Base-by-base conservation (phyloP, 2,888 invertebrate species). In the Leptinotarsa juncta region DNA sequence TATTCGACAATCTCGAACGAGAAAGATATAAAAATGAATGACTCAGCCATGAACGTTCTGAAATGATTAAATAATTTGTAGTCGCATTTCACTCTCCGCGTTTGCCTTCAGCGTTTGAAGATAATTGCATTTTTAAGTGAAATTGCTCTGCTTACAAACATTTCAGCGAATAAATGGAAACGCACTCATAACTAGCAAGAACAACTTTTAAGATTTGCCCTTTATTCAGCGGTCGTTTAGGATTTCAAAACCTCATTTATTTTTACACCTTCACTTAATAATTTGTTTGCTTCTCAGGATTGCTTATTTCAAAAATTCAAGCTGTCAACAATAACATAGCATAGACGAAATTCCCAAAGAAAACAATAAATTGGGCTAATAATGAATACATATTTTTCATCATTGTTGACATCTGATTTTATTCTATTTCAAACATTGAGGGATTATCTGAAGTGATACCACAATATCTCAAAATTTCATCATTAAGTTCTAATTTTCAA, bases 121-220 rank as follows among this genome's bases (percentile, higher is more conserved):
- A 7, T 62, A 62, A 62, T 42, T 62, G 62, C 15, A n/a, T 62
- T 62, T 62, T 62, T 42, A n/a, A 62, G 26, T 14, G 32, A 16
- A 62, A 62, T 62, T 62, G n/a, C n/a, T 62, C 32, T 62, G 62
- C n/a, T 62, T 32, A 62, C 62, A 16, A 62, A 62, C 42, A 62
- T 62, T 62, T 62, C 62, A 42, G n/a, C 42, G 32, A 62, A 32
- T 62, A n/a, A 62, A 62, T 42, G 62, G 12, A 62, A 62, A 62
- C 10, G 62, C 18, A 16, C 12, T 42, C n/a, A 12, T 62, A 42
- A 60, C 60, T 23, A 15, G 42, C 42, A 42, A 42, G 42, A 42
- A 42, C 10, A 42, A 53, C 53, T 53, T 53, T 53, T 53, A 53
- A 53, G 53, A 53, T 53, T 53, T n/a, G 15, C n/a, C 4, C 0